phyloP scores from a whole-genome alignment of 2,113 vertebrate genomes.

The Prunella fulvescens region DNA sequence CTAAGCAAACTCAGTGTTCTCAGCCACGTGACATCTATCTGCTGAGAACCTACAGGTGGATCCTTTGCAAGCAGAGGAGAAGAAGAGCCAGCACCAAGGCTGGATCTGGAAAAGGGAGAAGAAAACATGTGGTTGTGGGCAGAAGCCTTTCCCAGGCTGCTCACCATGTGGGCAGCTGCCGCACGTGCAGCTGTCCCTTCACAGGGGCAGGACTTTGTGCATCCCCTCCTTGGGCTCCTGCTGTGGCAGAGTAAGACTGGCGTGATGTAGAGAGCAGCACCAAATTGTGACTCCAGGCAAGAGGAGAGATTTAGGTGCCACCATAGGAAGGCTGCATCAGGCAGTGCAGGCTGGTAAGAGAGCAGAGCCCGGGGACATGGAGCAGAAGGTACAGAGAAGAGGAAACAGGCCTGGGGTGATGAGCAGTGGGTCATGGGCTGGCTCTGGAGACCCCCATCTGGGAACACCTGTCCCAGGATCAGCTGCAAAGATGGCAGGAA shows the following conservation, averaged over 20 bases:
- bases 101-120: neutral
- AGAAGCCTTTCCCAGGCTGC: neutral
- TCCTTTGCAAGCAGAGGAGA: neutral
- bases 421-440: neutral
- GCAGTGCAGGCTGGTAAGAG: neutral
- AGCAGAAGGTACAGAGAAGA: neutral
- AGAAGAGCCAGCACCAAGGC: neutral
- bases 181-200: neutral
- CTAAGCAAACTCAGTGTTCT: neutral
- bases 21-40: neutral
- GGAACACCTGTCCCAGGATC: neutral
- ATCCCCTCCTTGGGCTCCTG: neutral
- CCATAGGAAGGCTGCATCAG: neutral
- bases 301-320: fast-evolving
- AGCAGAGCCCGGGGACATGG: neutral
- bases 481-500: neutral
- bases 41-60: neutral
- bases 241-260: neutral
- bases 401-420: neutral
- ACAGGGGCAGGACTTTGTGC: neutral
- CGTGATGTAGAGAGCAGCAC: neutral
- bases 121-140: neutral
- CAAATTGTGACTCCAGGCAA: neutral
- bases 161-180: neutral
- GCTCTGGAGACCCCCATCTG: fast-evolving